Base-by-base conservation (phyloP, 2,797 vertebrate genomes). In the Sebastes matsubarae region DNA sequence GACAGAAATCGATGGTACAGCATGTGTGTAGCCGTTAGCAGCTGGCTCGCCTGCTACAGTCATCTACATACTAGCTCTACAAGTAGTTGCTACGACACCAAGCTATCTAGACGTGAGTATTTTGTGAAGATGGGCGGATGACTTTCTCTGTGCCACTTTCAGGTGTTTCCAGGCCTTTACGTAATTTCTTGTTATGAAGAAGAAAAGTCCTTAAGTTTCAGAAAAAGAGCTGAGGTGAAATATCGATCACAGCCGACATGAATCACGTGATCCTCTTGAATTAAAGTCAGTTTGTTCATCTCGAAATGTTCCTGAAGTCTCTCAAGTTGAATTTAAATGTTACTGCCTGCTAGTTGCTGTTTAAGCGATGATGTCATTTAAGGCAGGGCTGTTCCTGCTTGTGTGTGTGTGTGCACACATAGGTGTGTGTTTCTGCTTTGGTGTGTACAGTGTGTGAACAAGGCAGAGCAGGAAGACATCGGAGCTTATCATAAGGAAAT, bases 401-500 rank as follows among this genome's bases (percentile, higher is more conserved):
- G 66, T 82, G 65, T 78, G 30, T 72, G 59, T 58, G 30, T 85
- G 58, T 75, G 80, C 24, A 11, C 4, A 20, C 32, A 46, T 65
- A 22, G 68, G 16, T 60, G 66, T 87, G 70, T 86, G 27, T 76
- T 70, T 83, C 27, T 83, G 70, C 38, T 72, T 34, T 46, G 61
- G 46, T 80, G 77, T 73, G 68, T 68, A 54, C 65, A 66, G 77
- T 89, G 80, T 91, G 90, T 90, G 93, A 92, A 90, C 87, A 75
- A 83, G 82, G 68, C 66, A 36, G 79, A 82, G 90, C 93, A 94
- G 94, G 94, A 95, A 96, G 84, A 91, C 92, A 83, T 92, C 54
- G 12, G 50, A 24, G 60, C 93, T 95, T 95, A 96, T 96, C 95
- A 7, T 83, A 75, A 95, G 96, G 95, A 96, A 96, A 94, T 94